Percentiles rank a stretch among this genome's conserved stretches.
phyloP scores from a whole-genome alignment of 2,888 invertebrate genomes.

The Acanthopleura granulata region DNA sequence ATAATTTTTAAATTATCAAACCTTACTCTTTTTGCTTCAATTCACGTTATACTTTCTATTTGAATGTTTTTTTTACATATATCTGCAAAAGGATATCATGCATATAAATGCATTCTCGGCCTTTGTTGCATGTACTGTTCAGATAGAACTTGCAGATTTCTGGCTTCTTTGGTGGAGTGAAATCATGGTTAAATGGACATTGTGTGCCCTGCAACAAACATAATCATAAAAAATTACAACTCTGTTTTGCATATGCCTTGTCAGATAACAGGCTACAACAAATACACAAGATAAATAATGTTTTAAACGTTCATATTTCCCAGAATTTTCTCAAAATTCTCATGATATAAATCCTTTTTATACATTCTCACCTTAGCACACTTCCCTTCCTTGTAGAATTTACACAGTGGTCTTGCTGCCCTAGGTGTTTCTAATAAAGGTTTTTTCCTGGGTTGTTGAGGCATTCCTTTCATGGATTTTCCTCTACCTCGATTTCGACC shows the following conservation, averaged over 20 bases:
- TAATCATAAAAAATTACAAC: no score
- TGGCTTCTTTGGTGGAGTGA: conserved; percentile 85
- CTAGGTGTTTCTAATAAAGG: conserved; percentile 54
- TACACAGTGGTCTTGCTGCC: conserved; percentile 74
- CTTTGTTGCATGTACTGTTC: conserved; percentile 94
- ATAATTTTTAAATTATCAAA: no score
- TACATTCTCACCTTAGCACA: conserved; percentile 73
- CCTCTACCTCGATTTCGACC: not conserved
- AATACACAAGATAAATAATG: no score
- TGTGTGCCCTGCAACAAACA: conserved; percentile 77
- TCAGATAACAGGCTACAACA: no score
- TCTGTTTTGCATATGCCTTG: no score
- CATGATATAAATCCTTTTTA: not conserved
- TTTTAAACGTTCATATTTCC: no score
- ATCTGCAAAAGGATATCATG: conserved; percentile 73
- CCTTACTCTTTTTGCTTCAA: no score
- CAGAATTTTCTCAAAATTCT: not conserved
- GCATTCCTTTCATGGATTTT: not conserved
- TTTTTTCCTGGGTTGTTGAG: conserved; percentile 51
- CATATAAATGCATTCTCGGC: conserved; percentile 95
- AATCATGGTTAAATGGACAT: conserved; percentile 89
- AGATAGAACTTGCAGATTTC: conserved; percentile 97
- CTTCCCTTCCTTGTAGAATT: conserved; percentile 90
- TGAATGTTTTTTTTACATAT: no score
- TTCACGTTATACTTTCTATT: no score